Percentiles rank a stretch among this genome's conserved stretches.
Conservation (phyloP, 2,888 invertebrate species). For the Nomada ferruginata region DNA sequence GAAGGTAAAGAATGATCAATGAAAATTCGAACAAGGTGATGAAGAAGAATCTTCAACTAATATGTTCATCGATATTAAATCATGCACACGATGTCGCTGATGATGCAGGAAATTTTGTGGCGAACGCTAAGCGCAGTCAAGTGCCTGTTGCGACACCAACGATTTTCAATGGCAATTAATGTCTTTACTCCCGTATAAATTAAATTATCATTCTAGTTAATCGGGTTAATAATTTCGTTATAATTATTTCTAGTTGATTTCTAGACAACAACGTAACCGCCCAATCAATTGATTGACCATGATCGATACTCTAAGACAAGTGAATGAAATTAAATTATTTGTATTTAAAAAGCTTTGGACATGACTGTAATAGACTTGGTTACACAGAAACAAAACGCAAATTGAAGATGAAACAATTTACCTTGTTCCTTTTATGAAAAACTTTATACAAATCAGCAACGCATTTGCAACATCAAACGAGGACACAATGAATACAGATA, state of each 20-base stretch:
- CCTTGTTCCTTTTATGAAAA: background rate
- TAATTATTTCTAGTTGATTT: background rate
- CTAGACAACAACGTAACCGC: too few species aligned
- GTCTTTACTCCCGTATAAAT: background rate
- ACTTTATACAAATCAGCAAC: background rate
- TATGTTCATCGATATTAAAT: slow-evolving; percentile 52
- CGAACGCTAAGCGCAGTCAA: slow-evolving; percentile 14
- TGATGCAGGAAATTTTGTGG: slow-evolving; percentile 26
- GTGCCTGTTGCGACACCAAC: slow-evolving; percentile 3
- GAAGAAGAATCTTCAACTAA: background rate
- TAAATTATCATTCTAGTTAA: slow-evolving; percentile 6
- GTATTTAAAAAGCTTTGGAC: background rate
- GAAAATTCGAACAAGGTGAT: slow-evolving; percentile 22
- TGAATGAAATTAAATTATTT: background rate
- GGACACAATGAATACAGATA: too few species aligned
- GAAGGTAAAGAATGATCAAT: background rate
- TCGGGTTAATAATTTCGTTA: background rate
- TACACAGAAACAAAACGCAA: background rate
- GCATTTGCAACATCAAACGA: too few species aligned
- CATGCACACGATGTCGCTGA: slow-evolving; percentile 30
- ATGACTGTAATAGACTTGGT: background rate
- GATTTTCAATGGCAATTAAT: slow-evolving; percentile 31
- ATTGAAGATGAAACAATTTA: background rate
- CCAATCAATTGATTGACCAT: background rate
- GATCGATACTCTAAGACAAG: background rate